Evolutionary conservation across 2,113 vertebrate genomes (phyloP), one percentile per base, ranked within the genome.

Genomic region (Oreochromis tanganicae): DNA sequence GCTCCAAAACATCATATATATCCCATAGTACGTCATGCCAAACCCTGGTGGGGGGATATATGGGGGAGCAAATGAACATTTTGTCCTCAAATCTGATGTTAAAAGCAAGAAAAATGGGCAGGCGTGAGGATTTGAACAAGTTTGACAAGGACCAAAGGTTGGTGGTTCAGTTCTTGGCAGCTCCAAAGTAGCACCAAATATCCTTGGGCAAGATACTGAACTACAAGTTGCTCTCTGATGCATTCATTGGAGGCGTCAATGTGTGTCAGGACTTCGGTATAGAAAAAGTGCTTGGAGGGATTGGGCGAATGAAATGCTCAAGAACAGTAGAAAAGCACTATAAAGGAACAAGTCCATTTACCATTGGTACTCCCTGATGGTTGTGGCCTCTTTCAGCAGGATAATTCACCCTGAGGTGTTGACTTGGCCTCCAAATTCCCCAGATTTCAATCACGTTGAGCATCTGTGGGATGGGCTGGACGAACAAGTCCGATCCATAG

Each of bases 21-120:
- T 0, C 19, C 3, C 34, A 38, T 38, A 38, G 4, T 21, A 68
- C 0, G 2, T 5, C 2, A 0, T 43, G n/a, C 12, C 12, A 0
- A 21, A 71, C n/a, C 1, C 36, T 68, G 19, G 29, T 63, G 59
- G 59, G 59, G 17, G 32, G 19, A 34, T 63, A 36, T 63, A 36
- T 63, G 17, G 16, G 59, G 9, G 1, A 36, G 4, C 17, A 63
- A 36, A 36, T 0, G 3, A 63, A 63, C 32, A 63, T 63, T n/a
- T 63, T 63, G 59, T 63, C 9, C 17, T 32, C 14, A 61, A 32
- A 61, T 17, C 27, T 32, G 27, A 17, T 32, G 32, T 63, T 63
- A 4, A 34, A 66, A 66, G 32, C 17, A 66, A n/a, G 2, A 66
- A 38, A 66, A 66, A 66, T 66, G 17, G 36, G 32, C 61, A 36